Evolutionary conservation across 2,113 vertebrate species (phyloP).

Genomic region (Serranochromis macrocephalus): DNA sequence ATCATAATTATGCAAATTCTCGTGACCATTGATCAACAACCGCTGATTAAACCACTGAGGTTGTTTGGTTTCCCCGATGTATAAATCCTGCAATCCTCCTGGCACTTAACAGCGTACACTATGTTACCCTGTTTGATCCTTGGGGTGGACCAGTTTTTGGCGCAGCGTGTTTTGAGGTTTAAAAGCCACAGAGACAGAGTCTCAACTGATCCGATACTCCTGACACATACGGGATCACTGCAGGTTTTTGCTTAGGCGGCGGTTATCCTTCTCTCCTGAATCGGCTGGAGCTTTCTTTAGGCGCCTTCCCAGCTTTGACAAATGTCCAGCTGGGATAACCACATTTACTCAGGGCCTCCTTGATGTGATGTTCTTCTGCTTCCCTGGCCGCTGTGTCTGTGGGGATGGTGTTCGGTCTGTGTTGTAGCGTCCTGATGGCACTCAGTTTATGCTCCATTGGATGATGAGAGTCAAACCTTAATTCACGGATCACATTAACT

Average conservation of each 20-base stretch:
- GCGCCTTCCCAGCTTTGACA: too few species aligned
- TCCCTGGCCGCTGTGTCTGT: background rate
- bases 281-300: background rate
- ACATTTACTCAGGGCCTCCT: too few species aligned
- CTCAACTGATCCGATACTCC: too few species aligned
- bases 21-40: background rate
- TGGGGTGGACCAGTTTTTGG: background rate
- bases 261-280: too few species aligned
- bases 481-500: background rate
- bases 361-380: background rate
- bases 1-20: background rate
- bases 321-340: background rate
- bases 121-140: background rate
- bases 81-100: background rate
- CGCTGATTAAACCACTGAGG: background rate
- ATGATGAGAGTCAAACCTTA: background rate
- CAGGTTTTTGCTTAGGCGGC: too few species aligned
- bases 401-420: background rate
- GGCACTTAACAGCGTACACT: background rate
- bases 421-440: background rate
- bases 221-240: too few species aligned
- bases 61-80: background rate
- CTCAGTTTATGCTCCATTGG: background rate
- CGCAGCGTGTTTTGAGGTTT: fast-evolving
- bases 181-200: background rate